Conservation (phyloP, 2,113 vertebrate genomes). For the Anguilla rostrata region DNA sequence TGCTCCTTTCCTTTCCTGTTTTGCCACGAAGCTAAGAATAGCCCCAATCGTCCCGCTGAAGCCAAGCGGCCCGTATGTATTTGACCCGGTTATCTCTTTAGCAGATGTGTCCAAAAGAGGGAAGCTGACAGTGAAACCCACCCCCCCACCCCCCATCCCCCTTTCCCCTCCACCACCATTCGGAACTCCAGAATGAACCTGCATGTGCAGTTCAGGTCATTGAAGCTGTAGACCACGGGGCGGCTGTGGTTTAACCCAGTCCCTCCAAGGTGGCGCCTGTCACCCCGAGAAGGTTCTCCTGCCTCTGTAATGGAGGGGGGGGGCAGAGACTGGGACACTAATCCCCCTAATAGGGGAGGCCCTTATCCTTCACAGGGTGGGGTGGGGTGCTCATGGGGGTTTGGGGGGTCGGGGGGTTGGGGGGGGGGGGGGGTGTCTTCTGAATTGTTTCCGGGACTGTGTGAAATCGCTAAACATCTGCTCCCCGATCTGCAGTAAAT, state of each 20-base stretch:
- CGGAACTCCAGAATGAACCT: neutral
- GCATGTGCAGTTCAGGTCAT: neutral
- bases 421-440: neutral
- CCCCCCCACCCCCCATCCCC: no score
- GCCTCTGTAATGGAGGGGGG: neutral
- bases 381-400: no score
- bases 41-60: neutral
- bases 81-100: neutral
- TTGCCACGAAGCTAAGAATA: neutral
- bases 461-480: constrained; percentile 14
- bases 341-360: neutral
- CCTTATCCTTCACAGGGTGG: neutral
- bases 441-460: neutral
- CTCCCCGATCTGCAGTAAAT: neutral
- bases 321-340: neutral
- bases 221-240: neutral
- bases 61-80: neutral
- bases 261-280: no score
- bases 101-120: neutral
- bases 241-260: neutral
- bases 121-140: neutral
- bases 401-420: no score
- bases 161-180: no score
- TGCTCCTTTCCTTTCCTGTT: neutral
- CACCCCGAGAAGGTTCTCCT: neutral